Base-by-base conservation (phyloP, 1,140 invertebrate species). In the Pectinophora gossypiella region DNA sequence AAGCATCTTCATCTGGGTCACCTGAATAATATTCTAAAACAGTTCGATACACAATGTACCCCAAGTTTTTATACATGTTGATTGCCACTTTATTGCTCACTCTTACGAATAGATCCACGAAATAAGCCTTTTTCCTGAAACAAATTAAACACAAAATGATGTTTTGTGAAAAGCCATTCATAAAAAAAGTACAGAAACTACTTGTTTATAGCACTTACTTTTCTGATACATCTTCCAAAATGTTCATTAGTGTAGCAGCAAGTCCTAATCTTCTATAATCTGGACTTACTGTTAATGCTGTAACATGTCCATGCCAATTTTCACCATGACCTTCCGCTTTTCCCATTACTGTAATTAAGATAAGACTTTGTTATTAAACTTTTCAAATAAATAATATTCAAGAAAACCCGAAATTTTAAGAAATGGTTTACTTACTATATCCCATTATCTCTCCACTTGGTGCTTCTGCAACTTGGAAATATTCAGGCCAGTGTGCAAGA, bases 241-340 rank as follows among this genome's bases (percentile, higher is more conserved):
- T 95, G 64, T 94, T 95, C 97, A 99, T 99, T n/a, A 99, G 89
- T 52, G 94, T 95, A 1, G 93, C 96, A 32, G 98, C 98, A 43
- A 99, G 86, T 3, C 97, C 97, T 6, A 98, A 81, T 65, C 98
- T 90, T 72, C 98, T 90, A 74, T 95, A 99, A 69, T 97, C 95
- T 12, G 97, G 96, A 23, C 97, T 96, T n/a, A 99, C 97, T 20
- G 97, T 98, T 5, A 99, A 89, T 12, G 98, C 98, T 15, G 98
- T 99, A 1, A 99, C 98, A 89, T 99, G 98, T 1, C 98, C 98
- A 91, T 99, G 98, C 97, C 97, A 99, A 76, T 97, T 95, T 72
- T 98, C 96, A 54, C 94, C 93, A 69, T 92, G 91, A 0, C 98
- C 98, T 90, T 99, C 98, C 9, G 97, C 95, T 89, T 99, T 99